Evolutionary conservation across 1,140 invertebrate species (phyloP).

Genomic region (Eciton burchellii): DNA sequence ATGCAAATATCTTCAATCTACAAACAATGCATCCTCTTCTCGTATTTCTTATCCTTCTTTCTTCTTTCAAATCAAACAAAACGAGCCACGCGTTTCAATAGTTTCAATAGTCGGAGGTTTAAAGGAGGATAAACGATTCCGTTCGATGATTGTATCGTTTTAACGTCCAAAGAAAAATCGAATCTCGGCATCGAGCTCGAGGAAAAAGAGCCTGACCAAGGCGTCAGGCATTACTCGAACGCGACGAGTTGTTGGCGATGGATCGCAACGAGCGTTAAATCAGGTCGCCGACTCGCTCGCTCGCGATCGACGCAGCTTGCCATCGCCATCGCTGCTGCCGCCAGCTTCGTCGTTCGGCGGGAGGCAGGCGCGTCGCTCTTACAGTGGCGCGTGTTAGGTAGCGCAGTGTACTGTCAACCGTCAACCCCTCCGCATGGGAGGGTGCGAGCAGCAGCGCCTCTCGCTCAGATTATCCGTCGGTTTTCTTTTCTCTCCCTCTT

Average conservation of each 20-base stretch:
- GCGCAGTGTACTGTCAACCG: slow-evolving; percentile 66
- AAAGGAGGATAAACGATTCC: no score
- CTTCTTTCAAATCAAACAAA: no score
- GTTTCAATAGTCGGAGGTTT: no score
- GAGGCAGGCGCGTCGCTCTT: slow-evolving; percentile 32
- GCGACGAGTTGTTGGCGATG: neutral
- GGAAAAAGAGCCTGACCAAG: no score
- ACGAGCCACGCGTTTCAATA: no score
- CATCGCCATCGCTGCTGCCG: neutral
- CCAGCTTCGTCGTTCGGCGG: neutral
- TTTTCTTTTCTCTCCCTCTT: neutral
- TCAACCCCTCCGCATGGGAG: slow-evolving; percentile 61
- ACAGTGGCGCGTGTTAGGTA: slow-evolving; percentile 44
- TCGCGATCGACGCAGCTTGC: neutral
- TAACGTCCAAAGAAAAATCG: no score
- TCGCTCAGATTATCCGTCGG: neutral
- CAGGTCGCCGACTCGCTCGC: slow-evolving; percentile 21
- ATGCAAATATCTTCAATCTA: no score
- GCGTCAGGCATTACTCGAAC: no score
- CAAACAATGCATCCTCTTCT: no score
- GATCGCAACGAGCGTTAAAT: slow-evolving; percentile 2
- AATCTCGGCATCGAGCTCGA: no score
- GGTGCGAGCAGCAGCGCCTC: neutral
- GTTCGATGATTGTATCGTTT: no score
- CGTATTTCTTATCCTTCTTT: no score